Evolutionary conservation across 1,140 invertebrate species (phyloP), one percentile per base, ranked within the genome.

Genomic region (Magallana angulata): DNA sequence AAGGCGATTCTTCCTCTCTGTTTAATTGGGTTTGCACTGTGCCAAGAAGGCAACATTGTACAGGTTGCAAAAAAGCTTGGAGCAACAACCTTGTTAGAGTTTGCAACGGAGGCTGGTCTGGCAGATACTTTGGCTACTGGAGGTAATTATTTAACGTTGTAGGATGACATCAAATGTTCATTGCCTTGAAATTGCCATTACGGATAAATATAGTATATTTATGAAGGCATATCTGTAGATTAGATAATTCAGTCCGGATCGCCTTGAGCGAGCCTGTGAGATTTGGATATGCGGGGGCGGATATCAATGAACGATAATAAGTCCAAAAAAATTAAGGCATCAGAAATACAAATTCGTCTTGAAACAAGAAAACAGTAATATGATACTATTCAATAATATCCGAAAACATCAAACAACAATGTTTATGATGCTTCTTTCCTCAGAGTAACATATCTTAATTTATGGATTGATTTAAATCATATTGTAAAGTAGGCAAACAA

Each of bases 21-120:
- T 56, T 59, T 87, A n/a, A 16, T 87, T n/a, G 36, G 57, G 9
- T 30, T 56, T 57, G 86, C 58, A 4, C 57, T 58, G 36, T 87
- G 82, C 60, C 82, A 84, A 18, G n/a, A 84, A 81, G 86, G 56
- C 18, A 91, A 90, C 64, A 80, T 91, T 7, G 87, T 88, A 11
- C 81, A 91, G 48, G 82, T 89, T 48, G 90, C 90, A 5, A 82
- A 86, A 56, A 57, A 82, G 36, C 84, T 91, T 16, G 90, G 90
- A n/a, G 90, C 90, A 9, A 91, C 84, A 58, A 90, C 89, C 58
- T 59, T 91, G 59, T 82, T 91, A 0, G 36, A 85, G 62, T 82
- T 91, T 14, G 89, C 86, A 12, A 87, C 87, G 30, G 82, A 90
- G 8, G 90, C 90, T 30, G 90, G 90, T 9, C 68, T 91, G 1